A percentile compares a stretch with the other conserved stretches of the same genome.
phyloP scores from a whole-genome alignment of 1,140 invertebrate species.

The Drosophila grimshawi region DNA sequence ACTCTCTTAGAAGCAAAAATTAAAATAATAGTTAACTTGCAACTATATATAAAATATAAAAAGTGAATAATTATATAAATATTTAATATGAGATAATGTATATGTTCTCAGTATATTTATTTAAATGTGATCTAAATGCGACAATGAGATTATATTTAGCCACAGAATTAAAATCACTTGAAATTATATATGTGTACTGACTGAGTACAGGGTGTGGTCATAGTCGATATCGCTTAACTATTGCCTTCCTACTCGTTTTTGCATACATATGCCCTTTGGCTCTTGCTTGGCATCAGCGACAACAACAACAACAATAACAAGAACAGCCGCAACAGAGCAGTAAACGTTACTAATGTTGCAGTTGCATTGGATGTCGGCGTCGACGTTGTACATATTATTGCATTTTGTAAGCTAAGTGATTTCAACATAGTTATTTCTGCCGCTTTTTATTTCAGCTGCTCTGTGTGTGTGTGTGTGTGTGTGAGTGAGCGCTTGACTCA shows the following conservation, averaged over 20 bases:
- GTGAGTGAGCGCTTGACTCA: no score
- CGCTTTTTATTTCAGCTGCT: constrained; percentile 54
- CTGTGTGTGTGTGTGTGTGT: neutral
- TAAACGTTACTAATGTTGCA: constrained; percentile 70
- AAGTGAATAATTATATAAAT: no score
- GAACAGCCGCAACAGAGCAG: constrained; percentile 55
- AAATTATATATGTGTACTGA: no score
- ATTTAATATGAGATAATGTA: no score
- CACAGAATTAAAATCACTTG: no score
- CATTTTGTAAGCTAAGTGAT: constrained; percentile 72
- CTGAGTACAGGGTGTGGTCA: neutral
- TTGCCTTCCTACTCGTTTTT: constrained; percentile 26
- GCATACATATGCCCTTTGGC: constrained; percentile 71
- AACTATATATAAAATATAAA: no score
- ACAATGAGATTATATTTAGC: no score
- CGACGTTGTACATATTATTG: constrained; percentile 56
- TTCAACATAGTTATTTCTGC: constrained; percentile 66
- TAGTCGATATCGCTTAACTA: neutral
- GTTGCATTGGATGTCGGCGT: constrained; percentile 24
- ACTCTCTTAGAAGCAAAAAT: no score
- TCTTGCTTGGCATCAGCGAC: constrained; percentile 43
- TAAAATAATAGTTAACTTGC: no score
- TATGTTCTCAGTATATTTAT: no score
- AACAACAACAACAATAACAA: constrained; percentile 15
- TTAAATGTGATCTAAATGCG: no score